Evolutionary conservation across 2,113 vertebrate genomes (phyloP), one percentile per base, ranked within the genome.

Genomic region (Aviceda subcristata): DNA sequence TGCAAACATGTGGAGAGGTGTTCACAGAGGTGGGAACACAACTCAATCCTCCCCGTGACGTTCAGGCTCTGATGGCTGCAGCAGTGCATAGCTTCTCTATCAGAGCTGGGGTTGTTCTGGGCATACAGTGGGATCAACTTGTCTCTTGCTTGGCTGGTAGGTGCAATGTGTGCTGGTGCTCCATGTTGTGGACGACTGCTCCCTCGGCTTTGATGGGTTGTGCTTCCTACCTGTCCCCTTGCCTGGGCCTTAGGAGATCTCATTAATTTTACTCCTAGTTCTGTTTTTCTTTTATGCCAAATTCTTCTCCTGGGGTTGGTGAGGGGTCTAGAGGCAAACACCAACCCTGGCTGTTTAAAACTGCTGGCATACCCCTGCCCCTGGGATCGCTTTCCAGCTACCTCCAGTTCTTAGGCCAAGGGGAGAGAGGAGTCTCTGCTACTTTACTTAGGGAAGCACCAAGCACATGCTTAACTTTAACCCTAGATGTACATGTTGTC

Each of bases 51-150:
- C 23, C 55, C 46, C 3, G 6, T 48, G 76, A 7, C 0, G 1
- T n/a, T 53, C 26, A 36, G 69, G 53, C 53, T 67, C 29, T 36
- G 45, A 15, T 4, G 27, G 38, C 21, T 27, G 18, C 56, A 53
- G 72, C 16, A 12, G 21, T 15, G 10, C 19, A 1, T 4, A 29
- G 43, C 60, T 53, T 34, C 34, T 59, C 38, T 34, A 12, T 12
- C 3, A 1, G 38, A 59, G 36, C 60, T 41, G 60, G 38, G n/a
- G 15, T 8, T 38, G 20, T 51, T 43, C 77, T 1, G 7, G 43
- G 38, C 3, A 0, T 4, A 4, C 10, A 3, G 69, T 11, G 46
- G 60, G 46, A 6, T 10, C 20, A 11, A 30, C 15, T 9, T 2
- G 2, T 21, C 51, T 29, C 32, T 38, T 15, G 19, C 50, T 48